Base-by-base conservation (phyloP, 1,140 invertebrate species). In the Trachymyrmex septentrionalis region DNA sequence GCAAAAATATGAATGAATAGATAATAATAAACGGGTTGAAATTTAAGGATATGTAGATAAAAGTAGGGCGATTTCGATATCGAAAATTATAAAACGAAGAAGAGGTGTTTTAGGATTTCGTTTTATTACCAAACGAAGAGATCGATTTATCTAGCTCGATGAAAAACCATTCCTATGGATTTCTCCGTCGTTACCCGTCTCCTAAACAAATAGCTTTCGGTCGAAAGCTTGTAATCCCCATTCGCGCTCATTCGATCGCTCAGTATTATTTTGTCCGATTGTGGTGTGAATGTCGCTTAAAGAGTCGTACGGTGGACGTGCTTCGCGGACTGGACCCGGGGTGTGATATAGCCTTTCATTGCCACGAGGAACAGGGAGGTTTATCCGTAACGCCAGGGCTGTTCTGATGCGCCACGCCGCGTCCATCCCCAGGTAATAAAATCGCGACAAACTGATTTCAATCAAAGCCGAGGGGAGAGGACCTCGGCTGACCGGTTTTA, bases 371-470 rank as follows among this genome's bases (percentile, higher is more conserved):
- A 72, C 27, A 61, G 76, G 16, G 16, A 44, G 72, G 80, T 84
- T 85, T 87, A 87, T 85, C 34, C n/a, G 55, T 64, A 34, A 48
- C 76, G 77, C 9, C 53, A 24, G 30, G 21, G 16, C 12, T 55
- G 57, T 16, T 59, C 14, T 30, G 72, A 76, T 76, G 14, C 14
- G 30, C 10, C 38, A 44, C 30, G 53, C 38, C 38, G 53, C 61
- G 69, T 87, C 61, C 81, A 77, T 87, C 30, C 61, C 81, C 27
- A 21, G 61, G 63, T 87, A 87, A 87, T 87, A 87, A 87, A 87
- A 87, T 87, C 61, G 81, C 55, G 86, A 87, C 81, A 87, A 87
- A 88, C 75, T 88, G 87, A 88, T 86, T 86, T 86, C 85, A 86
- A 86, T 86, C 84, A 88, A 84, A 84, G 66, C 78, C 55, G 27